phyloP scores from a whole-genome alignment of 2,797 vertebrate genomes.

The Gallinago solitaria region DNA sequence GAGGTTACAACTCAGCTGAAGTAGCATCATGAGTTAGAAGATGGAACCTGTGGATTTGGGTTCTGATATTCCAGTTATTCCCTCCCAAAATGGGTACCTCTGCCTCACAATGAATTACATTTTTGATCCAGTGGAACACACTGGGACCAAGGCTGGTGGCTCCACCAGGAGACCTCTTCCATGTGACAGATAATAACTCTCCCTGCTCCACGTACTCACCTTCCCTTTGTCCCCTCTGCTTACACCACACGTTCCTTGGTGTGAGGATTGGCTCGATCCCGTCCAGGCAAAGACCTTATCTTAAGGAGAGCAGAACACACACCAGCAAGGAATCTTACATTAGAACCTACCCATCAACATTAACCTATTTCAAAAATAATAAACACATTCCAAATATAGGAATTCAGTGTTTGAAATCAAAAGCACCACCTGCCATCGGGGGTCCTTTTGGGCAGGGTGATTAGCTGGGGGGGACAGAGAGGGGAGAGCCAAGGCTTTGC shows the following conservation, averaged over 20 bases:
- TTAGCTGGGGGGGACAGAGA: not conserved
- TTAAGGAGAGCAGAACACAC: too few species aligned
- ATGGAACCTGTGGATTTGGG: not conserved
- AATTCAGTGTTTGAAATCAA: not conserved
- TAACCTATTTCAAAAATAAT: not conserved
- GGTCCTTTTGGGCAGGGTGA: not conserved
- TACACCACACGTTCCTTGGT: too few species aligned
- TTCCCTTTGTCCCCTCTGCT: not conserved
- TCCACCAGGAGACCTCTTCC: not conserved
- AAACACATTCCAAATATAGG: not conserved
- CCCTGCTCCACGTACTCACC: not conserved
- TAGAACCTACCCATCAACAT: not conserved
- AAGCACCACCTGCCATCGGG: not conserved
- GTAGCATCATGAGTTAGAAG: not conserved
- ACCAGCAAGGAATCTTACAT: not conserved
- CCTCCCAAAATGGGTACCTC: not conserved
- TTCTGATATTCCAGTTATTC: not conserved
- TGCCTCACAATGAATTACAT: not conserved
- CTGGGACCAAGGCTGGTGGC: not conserved
- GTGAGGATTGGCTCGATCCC: not conserved
- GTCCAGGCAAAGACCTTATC: not conserved
- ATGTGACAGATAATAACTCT: rapidly evolving
- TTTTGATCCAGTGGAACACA: not conserved
- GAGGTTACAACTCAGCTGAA: not conserved
- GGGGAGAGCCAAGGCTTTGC: not conserved